Evolutionary conservation across 2,797 vertebrate species (phyloP).

Genomic region (Gambelia wislizenii): DNA sequence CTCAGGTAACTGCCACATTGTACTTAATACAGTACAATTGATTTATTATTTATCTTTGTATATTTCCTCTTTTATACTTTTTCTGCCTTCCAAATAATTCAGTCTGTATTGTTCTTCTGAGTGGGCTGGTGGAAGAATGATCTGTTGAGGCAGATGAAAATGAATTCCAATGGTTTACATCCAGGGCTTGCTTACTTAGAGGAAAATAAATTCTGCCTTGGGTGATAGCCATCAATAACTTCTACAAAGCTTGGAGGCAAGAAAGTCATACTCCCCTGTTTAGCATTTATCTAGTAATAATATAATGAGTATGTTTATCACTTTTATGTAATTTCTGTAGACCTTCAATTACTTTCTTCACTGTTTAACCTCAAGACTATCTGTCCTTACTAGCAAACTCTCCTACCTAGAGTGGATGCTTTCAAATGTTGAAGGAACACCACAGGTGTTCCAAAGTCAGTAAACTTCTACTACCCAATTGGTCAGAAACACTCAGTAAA

Average conservation of each 20-base stretch:
- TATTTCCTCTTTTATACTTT: background rate
- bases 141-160: background rate
- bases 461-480: background rate
- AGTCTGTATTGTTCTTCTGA: background rate
- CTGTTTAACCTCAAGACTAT: background rate
- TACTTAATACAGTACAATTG: background rate
- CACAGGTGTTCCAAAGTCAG: background rate
- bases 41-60: background rate
- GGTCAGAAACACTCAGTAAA: background rate
- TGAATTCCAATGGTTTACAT: background rate
- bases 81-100: background rate
- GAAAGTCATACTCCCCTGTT: background rate
- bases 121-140: background rate
- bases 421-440: background rate
- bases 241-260: background rate
- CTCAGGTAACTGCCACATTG: constrained; percentile 14
- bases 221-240: background rate
- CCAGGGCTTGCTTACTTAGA: background rate
- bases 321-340: background rate
- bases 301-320: background rate
- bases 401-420: background rate
- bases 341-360: background rate
- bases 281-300: background rate
- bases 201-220: background rate
- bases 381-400: background rate